Evolutionary conservation across 2,113 vertebrate genomes (phyloP).

Genomic region (Empidonax alnorum): DNA sequence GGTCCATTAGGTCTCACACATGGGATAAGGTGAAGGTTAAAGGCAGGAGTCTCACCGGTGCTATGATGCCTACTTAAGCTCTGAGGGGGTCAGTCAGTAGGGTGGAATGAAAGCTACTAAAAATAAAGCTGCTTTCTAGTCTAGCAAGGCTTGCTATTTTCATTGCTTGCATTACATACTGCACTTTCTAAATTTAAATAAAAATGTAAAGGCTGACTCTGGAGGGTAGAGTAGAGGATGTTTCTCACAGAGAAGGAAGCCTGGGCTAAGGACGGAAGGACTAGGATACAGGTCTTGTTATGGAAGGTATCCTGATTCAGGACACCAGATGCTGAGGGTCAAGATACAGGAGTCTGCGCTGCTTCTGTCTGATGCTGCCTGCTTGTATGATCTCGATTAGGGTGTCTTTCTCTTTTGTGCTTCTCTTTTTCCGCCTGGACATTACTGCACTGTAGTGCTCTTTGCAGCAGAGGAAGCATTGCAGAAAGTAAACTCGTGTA

Average conservation of each 20-base stretch:
- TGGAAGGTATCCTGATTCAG: background rate
- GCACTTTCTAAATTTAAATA: background rate
- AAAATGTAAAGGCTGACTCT: background rate
- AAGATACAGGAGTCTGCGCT: rapidly evolving
- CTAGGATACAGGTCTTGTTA: background rate
- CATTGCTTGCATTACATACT: background rate
- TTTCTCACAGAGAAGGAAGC: background rate
- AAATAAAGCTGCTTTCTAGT: background rate
- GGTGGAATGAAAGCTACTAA: background rate
- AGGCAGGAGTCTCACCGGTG: background rate
- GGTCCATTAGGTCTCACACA: background rate
- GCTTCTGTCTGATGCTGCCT: background rate
- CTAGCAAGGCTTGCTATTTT: background rate
- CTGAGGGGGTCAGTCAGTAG: background rate
- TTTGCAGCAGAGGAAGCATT: background rate
- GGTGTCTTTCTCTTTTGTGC: background rate
- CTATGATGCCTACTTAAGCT: background rate
- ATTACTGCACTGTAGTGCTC: background rate
- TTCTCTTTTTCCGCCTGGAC: background rate
- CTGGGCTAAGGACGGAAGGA: background rate
- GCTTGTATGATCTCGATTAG: background rate
- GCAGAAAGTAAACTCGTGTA: background rate
- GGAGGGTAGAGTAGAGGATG: background rate
- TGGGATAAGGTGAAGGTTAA: background rate
- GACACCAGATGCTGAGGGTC: background rate